Evolutionary conservation across 2,113 vertebrate genomes (phyloP).

Genomic region (Chaenocephalus aceratus): DNA sequence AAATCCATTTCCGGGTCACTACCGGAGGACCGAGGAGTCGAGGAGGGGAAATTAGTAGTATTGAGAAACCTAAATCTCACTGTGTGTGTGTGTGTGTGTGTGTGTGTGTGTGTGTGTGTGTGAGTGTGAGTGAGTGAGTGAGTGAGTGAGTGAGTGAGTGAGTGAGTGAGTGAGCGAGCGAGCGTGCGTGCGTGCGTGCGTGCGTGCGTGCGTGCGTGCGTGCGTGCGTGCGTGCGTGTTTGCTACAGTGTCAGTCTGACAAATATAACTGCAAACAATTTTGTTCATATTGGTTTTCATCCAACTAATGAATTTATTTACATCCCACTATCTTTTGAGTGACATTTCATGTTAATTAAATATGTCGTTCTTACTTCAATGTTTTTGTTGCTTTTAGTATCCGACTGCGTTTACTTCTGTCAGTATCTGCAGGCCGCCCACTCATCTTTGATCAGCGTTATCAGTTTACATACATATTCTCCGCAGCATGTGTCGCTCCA

Average conservation of each 20-base stretch:
- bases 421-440: neutral
- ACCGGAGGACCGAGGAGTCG: too few relatives aligned
- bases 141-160: too few relatives aligned
- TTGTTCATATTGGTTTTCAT: neutral
- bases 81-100: too few relatives aligned
- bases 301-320: neutral
- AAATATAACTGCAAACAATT: neutral
- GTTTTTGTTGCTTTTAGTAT: neutral
- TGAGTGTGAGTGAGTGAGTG: too few relatives aligned
- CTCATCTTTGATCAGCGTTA: slow-evolving; percentile 22
- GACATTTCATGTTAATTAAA: neutral
- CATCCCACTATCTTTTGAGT: neutral
- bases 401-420: neutral
- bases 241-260: neutral
- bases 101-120: too few relatives aligned
- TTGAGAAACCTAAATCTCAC: too few relatives aligned
- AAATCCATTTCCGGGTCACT: too few relatives aligned
- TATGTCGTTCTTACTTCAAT: neutral
- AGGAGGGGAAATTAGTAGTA: too few relatives aligned
- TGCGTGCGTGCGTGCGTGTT: neutral
- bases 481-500: neutral
- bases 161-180: too few relatives aligned
- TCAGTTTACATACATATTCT: slow-evolving; percentile 6
- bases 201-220: too few relatives aligned
- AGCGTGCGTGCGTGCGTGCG: too few relatives aligned